Evolutionary conservation across 1,140 invertebrate species (phyloP).

Genomic region (Achroia grisella): DNA sequence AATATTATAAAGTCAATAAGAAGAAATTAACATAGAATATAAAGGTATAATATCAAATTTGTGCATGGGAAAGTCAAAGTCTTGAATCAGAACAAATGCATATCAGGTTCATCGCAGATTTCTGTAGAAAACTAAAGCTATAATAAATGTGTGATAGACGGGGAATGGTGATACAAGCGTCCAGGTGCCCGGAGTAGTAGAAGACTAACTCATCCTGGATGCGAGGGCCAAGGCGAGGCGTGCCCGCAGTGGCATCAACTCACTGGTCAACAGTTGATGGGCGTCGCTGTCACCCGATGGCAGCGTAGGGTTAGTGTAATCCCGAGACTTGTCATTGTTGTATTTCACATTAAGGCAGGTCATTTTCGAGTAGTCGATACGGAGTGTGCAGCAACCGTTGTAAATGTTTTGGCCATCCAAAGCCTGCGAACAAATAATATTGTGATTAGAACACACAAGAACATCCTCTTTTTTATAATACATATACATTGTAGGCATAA

Average conservation of each 20-base stretch:
- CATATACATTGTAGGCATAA: no score
- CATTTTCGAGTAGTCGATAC: constrained; percentile 99
- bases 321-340: constrained; percentile 99
- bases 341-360: constrained; percentile 98
- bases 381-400: constrained; percentile 98
- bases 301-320: constrained; percentile 98
- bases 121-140: no score
- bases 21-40: no score
- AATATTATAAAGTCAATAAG: no score
- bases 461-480: no score
- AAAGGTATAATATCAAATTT: no score
- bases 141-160: constrained; percentile 7
- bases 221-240: constrained; percentile 68
- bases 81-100: no score
- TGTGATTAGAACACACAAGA: neutral
- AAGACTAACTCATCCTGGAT: constrained; percentile 69
- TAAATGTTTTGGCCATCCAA: constrained; percentile 99
- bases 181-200: constrained; percentile 56
- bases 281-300: constrained; percentile 90
- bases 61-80: no score
- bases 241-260: constrained; percentile 77
- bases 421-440: constrained; percentile 75
- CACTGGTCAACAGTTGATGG: constrained; percentile 79
- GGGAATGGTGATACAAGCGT: constrained; percentile 36
- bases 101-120: no score